Conservation (phyloP, 2,113 vertebrate species). For the Oreochromis tanganicae region DNA sequence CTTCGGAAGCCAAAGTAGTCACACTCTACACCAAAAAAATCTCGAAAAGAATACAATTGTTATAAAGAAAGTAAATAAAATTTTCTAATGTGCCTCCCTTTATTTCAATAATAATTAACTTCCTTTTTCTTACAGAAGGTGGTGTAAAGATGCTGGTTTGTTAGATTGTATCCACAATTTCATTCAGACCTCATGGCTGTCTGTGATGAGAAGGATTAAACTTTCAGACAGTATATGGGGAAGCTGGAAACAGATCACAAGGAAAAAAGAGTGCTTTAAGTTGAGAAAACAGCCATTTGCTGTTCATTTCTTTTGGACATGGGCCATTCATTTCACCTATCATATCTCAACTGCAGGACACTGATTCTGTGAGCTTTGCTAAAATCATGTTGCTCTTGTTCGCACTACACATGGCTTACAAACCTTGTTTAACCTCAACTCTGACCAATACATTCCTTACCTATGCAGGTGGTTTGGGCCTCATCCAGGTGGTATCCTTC, state of each 20-base stretch:
- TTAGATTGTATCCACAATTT: neutral
- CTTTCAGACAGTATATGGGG: neutral
- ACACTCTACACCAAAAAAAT: neutral
- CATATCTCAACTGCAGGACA: neutral
- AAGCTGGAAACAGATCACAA: neutral
- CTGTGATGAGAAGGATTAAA: neutral
- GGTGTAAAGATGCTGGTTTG: neutral
- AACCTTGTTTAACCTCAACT: neutral
- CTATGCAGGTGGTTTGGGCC: conserved; percentile 80
- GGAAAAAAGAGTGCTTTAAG: neutral
- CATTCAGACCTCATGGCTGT: neutral
- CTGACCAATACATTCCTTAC: conserved; percentile 67
- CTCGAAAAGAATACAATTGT: neutral
- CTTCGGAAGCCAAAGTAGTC: neutral
- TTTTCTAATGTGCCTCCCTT: neutral
- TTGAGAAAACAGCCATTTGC: neutral
- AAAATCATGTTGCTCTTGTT: neutral
- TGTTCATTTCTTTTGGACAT: neutral
- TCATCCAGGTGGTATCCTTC: conserved; percentile 79
- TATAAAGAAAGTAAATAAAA: neutral
- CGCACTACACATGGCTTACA: neutral
- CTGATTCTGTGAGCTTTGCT: neutral
- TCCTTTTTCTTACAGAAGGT: neutral
- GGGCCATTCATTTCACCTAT: neutral
- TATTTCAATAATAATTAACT: neutral